phyloP scores from a whole-genome alignment of 1,140 invertebrate genomes.

The Halesus radiatus region DNA sequence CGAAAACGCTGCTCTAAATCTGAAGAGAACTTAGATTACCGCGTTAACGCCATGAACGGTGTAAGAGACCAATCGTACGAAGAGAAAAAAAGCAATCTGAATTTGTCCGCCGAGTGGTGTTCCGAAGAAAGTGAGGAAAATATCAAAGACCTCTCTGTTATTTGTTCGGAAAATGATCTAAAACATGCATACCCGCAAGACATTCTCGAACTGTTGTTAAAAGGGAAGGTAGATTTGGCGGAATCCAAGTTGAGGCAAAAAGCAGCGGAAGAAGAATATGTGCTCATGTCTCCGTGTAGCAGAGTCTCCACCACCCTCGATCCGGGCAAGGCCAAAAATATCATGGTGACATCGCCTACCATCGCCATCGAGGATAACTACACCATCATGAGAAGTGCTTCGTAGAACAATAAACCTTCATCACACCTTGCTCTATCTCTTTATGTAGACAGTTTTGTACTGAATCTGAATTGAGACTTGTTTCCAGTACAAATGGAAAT shows the following conservation, averaged over 20 bases:
- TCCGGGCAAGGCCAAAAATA: background rate
- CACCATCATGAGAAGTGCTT: constrained; percentile 44
- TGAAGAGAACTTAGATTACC: constrained; percentile 45
- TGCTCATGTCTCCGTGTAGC: constrained; percentile 49
- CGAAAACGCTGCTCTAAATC: constrained; percentile 52
- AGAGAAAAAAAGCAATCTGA: constrained; percentile 25
- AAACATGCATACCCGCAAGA: constrained; percentile 47
- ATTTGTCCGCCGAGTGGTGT: constrained; percentile 45
- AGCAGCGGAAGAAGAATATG: constrained; percentile 50
- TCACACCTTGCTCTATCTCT: too few species aligned
- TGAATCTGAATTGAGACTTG: constrained; percentile 3
- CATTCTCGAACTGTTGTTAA: constrained; percentile 48
- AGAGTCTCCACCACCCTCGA: background rate
- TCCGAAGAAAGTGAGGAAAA: constrained; percentile 46
- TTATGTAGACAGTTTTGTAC: too few species aligned
- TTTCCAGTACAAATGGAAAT: constrained; percentile 14
- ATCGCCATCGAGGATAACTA: constrained; percentile 51
- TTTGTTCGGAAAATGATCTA: constrained; percentile 47
- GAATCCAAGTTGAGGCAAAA: constrained; percentile 44
- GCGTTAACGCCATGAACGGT: constrained; percentile 19
- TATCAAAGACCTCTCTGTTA: constrained; percentile 50
- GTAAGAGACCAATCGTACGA: constrained; percentile 16
- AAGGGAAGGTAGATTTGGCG: constrained; percentile 38
- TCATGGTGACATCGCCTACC: background rate
- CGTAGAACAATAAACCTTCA: background rate